A percentile compares a stretch with the other conserved stretches of the same genome.
Evolutionary conservation across 2,113 vertebrate genomes (phyloP).

Genomic region (Trinectes maculatus): DNA sequence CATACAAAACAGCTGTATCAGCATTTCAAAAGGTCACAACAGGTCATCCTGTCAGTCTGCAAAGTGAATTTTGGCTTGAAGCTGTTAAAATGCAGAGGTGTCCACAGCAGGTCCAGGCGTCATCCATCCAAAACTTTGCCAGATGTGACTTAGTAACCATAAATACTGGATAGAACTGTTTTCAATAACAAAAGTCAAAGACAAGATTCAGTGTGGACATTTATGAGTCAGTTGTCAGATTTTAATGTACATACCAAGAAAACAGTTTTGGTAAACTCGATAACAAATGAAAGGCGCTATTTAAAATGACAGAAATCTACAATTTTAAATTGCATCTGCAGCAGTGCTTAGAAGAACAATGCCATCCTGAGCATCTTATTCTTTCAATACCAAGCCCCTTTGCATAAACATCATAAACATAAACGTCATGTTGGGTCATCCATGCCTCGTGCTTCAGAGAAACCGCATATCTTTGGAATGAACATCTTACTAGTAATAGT

Average conservation of each 20-base stretch:
- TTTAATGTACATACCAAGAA: not conserved
- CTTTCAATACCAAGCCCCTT: slow-evolving; percentile 11
- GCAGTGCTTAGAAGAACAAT: not conserved
- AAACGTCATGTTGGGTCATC: slow-evolving; percentile 23
- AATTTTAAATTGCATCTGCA: not conserved
- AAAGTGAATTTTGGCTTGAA: not conserved
- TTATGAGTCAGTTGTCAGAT: not conserved
- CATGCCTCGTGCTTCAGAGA: slow-evolving; percentile 2
- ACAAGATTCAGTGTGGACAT: not conserved
- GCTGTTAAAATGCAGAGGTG: not conserved
- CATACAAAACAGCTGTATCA: too few relatives aligned
- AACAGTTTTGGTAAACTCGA: too few relatives aligned
- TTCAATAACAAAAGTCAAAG: not conserved
- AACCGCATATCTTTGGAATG: slow-evolving; percentile 30
- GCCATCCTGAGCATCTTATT: not conserved
- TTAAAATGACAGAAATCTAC: not conserved
- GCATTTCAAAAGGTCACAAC: not conserved
- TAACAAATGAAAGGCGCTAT: too few relatives aligned
- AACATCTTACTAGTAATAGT: slow-evolving; percentile 26
- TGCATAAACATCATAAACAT: not conserved
- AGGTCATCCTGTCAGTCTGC: not conserved
- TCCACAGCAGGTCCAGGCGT: not conserved
- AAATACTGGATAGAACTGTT: not conserved
- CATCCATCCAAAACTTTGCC: not conserved
- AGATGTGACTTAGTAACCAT: not conserved